These are phyloP conservation scores for Acanthosepion esculentum DNA, from an alignment of 2,888 invertebrate species.

Conservation along the genomic window DNA sequence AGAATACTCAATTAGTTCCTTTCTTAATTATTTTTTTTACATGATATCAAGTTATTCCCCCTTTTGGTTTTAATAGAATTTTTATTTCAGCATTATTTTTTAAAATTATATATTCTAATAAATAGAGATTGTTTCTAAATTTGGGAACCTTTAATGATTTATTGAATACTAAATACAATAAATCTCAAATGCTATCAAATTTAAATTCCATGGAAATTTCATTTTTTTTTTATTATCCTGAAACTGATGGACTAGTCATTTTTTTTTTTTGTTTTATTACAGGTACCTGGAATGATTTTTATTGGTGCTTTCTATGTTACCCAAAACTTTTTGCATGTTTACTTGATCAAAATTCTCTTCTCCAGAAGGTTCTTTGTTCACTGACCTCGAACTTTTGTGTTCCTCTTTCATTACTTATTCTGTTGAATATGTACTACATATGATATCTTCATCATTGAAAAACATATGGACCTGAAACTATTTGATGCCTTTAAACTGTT, in stretches of 20 bases:
- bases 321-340: constrained; percentile 9
- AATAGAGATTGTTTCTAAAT: no score
- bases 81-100: no score
- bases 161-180: not conserved
- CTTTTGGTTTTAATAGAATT: no score
- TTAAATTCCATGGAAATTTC: not conserved
- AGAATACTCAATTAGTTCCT: no score
- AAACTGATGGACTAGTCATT: not conserved
- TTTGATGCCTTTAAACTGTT: not conserved
- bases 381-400: not conserved
- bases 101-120: no score
- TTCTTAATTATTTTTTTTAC: no score
- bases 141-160: no score
- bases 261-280: not conserved
- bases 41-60: no score
- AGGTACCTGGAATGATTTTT: not conserved
- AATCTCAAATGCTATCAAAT: not conserved
- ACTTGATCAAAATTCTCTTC: constrained; percentile 33
- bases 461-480: not conserved
- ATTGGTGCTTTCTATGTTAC: not conserved
- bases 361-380: constrained; percentile 1
- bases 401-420: not conserved
- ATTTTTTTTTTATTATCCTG: not conserved
- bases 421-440: not conserved
- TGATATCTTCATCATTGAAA: not conserved